Evolutionary conservation across 2,797 vertebrate genomes (phyloP).

Genomic region (Trachops cirrhosus): DNA sequence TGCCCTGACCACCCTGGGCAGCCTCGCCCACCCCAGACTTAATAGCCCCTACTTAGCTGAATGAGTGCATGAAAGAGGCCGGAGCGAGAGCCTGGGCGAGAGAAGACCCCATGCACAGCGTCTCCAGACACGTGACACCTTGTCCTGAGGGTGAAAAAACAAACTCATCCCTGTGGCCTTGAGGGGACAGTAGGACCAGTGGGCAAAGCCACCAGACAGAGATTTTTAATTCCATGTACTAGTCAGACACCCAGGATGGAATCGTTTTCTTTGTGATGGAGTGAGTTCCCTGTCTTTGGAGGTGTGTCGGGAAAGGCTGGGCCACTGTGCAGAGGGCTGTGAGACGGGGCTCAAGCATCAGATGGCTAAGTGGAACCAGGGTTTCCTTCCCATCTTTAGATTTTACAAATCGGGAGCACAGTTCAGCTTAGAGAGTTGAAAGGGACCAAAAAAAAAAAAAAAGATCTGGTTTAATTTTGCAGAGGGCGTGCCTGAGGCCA

Average conservation of each 20-base stretch:
- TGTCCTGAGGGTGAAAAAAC: not conserved
- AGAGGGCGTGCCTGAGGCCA: not conserved
- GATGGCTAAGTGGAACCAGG: not conserved
- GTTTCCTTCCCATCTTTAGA: not conserved
- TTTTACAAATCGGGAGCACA: not conserved
- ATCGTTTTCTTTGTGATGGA: not conserved
- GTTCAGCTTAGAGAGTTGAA: not conserved
- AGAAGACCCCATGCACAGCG: not conserved
- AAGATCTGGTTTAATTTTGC: not conserved
- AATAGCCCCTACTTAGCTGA: not conserved
- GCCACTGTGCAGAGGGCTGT: rapidly evolving
- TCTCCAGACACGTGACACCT: not conserved
- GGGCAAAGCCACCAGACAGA: not conserved
- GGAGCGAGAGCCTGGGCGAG: not conserved
- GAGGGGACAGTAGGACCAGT: not conserved
- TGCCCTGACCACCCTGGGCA: not conserved
- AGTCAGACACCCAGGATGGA: not conserved
- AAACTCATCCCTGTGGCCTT: not conserved
- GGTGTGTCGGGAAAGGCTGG: not conserved
- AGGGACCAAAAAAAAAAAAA: not conserved
- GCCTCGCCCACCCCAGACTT: not conserved
- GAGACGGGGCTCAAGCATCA: not conserved
- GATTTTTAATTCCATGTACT: not conserved
- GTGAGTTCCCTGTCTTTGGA: not conserved
- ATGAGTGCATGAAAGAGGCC: not conserved